phyloP scores from a whole-genome alignment of 2,888 invertebrate species.

The Diogma glabrata region DNA sequence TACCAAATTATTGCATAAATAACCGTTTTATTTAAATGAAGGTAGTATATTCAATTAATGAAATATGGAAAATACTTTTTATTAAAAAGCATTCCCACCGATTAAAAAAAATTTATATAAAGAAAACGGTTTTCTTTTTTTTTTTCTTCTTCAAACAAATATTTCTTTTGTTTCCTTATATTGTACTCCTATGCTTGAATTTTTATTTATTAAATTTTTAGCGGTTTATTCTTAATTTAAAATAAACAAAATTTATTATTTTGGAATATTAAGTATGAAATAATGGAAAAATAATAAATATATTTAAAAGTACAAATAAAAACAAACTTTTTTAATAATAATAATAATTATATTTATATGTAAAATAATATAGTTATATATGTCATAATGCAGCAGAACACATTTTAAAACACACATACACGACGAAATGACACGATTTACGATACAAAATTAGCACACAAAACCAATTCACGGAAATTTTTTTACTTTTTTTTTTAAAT shows the following conservation, averaged over 20 bases:
- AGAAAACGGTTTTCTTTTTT: no score
- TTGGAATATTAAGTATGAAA: constrained; percentile 6
- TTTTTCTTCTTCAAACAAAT: no score
- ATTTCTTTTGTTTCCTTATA: background rate
- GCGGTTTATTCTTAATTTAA: background rate
- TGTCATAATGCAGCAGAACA: constrained; percentile 20
- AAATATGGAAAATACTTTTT: background rate
- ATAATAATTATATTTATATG: constrained; percentile 11
- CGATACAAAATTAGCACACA: constrained; percentile 36
- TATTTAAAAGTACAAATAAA: constrained; percentile 18
- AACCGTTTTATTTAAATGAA: background rate
- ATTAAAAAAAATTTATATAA: no score
- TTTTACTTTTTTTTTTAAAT: constrained; percentile 2
- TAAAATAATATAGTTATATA: constrained; percentile 16
- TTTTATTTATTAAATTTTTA: background rate
- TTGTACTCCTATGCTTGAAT: no score
- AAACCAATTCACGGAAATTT: constrained; percentile 33
- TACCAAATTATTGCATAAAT: constrained; percentile 7
- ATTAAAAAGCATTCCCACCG: no score
- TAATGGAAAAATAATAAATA: constrained; percentile 15
- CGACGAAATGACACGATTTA: constrained; percentile 29
- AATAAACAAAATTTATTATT: constrained; percentile 6
- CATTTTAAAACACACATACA: constrained; percentile 30
- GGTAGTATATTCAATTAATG: background rate
- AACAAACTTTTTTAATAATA: constrained; percentile 16